Conservation (phyloP, 2,888 invertebrate genomes). For the Candidula unifasciata region DNA sequence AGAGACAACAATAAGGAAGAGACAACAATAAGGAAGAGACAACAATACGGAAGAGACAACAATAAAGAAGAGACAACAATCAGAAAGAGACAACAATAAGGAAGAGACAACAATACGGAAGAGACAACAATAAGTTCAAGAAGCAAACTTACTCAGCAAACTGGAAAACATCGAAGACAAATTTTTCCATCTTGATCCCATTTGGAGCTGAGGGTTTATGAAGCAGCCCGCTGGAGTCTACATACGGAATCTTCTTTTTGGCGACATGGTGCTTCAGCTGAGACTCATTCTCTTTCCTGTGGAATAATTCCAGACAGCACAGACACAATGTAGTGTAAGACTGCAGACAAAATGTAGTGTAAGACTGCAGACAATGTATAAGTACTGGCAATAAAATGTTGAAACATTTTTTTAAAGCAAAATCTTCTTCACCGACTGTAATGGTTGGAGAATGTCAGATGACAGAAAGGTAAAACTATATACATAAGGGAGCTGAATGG, state of each 20-base stretch:
- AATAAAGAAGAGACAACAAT: no score
- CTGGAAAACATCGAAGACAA: constrained; percentile 98
- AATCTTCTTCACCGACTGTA: no score
- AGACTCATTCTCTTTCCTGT: constrained; percentile 82
- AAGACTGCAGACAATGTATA: no score
- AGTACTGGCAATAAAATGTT: no score
- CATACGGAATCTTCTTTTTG: constrained; percentile 95
- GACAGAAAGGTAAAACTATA: no score
- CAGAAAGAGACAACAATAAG: no score
- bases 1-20: no score
- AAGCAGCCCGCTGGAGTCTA: constrained; percentile 84
- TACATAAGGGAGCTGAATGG: no score
- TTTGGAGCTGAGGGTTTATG: constrained; percentile 89
- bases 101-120: neutral
- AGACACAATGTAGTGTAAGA: neutral
- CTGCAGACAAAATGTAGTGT: no score
- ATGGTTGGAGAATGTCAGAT: no score
- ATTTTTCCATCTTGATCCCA: constrained; percentile 99
- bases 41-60: neutral
- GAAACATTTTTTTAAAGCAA: no score
- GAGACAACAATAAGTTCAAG: neutral
- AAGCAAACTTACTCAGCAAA: constrained; percentile 84
- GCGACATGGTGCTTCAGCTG: constrained; percentile 94
- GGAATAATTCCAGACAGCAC: neutral
- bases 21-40: neutral